Evolutionary conservation across 2,888 invertebrate species (phyloP), one percentile per base, ranked within the genome.

Genomic region (Melieria crassipennis): DNA sequence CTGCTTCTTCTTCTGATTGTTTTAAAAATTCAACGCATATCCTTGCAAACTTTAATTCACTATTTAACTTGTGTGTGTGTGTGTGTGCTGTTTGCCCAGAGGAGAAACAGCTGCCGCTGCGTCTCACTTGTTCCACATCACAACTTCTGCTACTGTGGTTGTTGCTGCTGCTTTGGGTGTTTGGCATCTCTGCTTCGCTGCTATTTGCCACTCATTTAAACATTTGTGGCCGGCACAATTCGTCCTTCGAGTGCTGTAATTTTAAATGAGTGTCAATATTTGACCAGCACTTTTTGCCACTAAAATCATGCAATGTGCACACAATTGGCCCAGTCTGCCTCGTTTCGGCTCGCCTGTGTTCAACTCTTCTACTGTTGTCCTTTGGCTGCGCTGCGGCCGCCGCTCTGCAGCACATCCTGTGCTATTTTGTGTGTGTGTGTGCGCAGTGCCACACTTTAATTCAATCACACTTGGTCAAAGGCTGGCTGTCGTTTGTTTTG

Each of bases 261-360:
- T 71, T 66, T 57, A 71, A 71, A 71, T 66, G 57, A 56, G 71
- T 65, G 71, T 62, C 71, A 71, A 71, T 71, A 66, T 71, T 71
- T 71, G 71, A 56, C 45, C 66, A 63, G 57, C 55, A 61, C n/a
- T 52, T 52, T 50, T 50, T 52, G 11, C 52, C 10, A n/a, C 10
- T 52, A 30, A 30, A 30, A 30, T 30, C 30, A 30, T 30, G 30
- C 30, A 30, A 30, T 30, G 30, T 30, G 30, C 30, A 30, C 30
- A 30, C 30, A 30, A 30, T 30, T 30, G 30, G 30, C 30, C 30
- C 30, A n/a, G 5, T 52, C 10, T 9, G 9, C 13, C 13, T 52
- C 52, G 52, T 52, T 52, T 52, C 52, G 52, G 11, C 5, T 9
- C 7, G 52, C 13, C 5, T 7, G 52, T 52, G 52, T 4, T 5